Conservation (phyloP, 1,140 invertebrate species). For the Trichomalopsis sarcophagae region DNA sequence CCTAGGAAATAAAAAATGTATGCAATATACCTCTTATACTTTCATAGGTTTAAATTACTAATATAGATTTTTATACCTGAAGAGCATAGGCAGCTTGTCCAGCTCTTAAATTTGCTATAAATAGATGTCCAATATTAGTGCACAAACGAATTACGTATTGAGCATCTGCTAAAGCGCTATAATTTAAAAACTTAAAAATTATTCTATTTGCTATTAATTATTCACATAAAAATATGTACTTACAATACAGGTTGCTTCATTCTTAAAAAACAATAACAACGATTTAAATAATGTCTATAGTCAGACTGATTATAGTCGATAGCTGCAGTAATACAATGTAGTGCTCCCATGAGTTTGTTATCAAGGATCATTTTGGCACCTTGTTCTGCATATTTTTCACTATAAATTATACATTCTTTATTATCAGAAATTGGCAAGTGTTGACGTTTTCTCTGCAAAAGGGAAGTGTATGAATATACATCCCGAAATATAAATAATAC, state of each 20-base stretch:
- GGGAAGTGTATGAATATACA: not conserved
- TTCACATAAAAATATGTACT: not conserved
- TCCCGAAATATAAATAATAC: not conserved
- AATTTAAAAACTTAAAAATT: not conserved
- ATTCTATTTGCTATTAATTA: not conserved
- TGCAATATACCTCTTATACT: not conserved
- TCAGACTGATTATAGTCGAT: not conserved
- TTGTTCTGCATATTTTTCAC: conserved; percentile 12
- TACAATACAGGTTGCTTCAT: not conserved
- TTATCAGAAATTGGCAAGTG: not conserved
- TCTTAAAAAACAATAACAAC: conserved; percentile 30
- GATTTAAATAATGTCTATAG: conserved; percentile 34
- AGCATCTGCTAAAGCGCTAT: conserved; percentile 29
- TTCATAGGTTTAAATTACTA: not conserved
- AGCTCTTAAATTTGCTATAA: conserved; percentile 29
- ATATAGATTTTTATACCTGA: conserved; percentile 14
- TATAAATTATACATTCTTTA: not conserved
- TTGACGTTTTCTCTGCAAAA: conserved; percentile 12
- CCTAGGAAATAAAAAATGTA: conserved; percentile 9
- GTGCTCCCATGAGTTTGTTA: not conserved
- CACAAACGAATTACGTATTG: conserved; percentile 12
- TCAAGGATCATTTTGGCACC: not conserved
- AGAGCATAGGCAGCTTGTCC: conserved; percentile 11
- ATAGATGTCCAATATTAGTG: not conserved
- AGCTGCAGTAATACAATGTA: not conserved